These are phyloP conservation scores for Periplaneta americana DNA, from an alignment of 1,140 invertebrate species.

Conservation along the genomic window DNA sequence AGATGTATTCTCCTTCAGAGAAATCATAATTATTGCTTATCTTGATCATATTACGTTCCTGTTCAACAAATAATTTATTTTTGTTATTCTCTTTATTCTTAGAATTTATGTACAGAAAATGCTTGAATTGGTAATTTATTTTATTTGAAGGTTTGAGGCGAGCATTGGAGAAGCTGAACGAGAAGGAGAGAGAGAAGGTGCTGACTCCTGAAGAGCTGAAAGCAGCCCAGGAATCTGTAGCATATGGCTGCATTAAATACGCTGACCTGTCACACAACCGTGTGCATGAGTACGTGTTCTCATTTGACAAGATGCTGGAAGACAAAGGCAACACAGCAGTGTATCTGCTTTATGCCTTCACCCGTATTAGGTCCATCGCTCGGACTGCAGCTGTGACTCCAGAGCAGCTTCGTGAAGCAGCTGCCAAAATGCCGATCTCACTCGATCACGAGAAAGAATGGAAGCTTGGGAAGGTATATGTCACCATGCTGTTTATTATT, in stretches of 20 bases:
- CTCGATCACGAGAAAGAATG: constrained; percentile 90
- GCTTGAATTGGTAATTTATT: no score
- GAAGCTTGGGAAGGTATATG: constrained; percentile 80
- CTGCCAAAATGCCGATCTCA: constrained; percentile 51
- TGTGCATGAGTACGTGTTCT: constrained; percentile 95
- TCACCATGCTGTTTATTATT: constrained; percentile 15
- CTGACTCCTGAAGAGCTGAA: constrained; percentile 79
- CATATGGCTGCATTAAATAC: constrained; percentile 99
- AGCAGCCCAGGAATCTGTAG: constrained; percentile 82
- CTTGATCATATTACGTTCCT: no score
- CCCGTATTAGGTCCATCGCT: constrained; percentile 88
- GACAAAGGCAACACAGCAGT: constrained; percentile 99
- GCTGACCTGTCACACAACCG: constrained; percentile 93
- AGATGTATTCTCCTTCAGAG: no score
- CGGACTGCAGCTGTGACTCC: constrained; percentile 63
- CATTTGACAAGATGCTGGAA: constrained; percentile 99
- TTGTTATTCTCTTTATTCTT: no score
- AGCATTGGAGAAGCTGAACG: constrained; percentile 77
- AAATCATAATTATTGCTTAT: no score
- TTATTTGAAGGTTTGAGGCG: constrained; percentile 60
- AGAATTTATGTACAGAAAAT: no score
- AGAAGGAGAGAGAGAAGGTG: constrained; percentile 87
- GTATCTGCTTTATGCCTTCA: constrained; percentile 93
- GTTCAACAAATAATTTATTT: no score
- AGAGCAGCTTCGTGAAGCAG: constrained; percentile 49